Percentiles rank a stretch among this genome's conserved stretches.
Conservation (phyloP, 1,140 invertebrate species). For the Pogonomyrmex barbatus region DNA sequence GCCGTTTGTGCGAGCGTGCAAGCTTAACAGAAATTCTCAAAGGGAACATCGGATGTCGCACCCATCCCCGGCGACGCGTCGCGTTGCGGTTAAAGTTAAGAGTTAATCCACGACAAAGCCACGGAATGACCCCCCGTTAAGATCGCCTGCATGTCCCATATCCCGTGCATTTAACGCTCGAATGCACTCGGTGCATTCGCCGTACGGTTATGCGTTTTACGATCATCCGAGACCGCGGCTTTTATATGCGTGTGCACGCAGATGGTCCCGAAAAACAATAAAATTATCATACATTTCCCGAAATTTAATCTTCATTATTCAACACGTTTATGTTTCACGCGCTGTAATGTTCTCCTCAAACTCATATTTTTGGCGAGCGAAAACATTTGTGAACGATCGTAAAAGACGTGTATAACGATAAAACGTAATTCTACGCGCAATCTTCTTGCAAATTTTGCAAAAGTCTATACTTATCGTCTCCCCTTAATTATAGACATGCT, state of each 20-base stretch:
- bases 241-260: neutral
- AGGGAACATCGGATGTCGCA: slow-evolving; percentile 53
- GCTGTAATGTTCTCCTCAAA: neutral
- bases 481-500: neutral
- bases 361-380: neutral
- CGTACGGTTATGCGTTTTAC: slow-evolving; percentile 37
- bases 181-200: slow-evolving; percentile 30
- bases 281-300: slow-evolving; percentile 5
- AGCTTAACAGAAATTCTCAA: slow-evolving; percentile 59
- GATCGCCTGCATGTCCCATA: slow-evolving; percentile 40
- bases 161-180: slow-evolving; percentile 43
- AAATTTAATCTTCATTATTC: neutral
- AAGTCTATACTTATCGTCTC: neutral
- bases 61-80: slow-evolving; percentile 6
- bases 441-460: neutral
- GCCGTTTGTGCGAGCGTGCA: slow-evolving; percentile 42
- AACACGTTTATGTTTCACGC: neutral
- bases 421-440: neutral
- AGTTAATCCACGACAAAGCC: slow-evolving; percentile 76
- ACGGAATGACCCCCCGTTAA: slow-evolving; percentile 55
- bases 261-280: neutral
- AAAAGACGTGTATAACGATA: neutral
- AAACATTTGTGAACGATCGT: neutral
- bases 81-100: slow-evolving; percentile 61
- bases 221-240: slow-evolving; percentile 30